Conservation (phyloP, 2,113 vertebrate species). For the Psittacula cyanocephala region DNA sequence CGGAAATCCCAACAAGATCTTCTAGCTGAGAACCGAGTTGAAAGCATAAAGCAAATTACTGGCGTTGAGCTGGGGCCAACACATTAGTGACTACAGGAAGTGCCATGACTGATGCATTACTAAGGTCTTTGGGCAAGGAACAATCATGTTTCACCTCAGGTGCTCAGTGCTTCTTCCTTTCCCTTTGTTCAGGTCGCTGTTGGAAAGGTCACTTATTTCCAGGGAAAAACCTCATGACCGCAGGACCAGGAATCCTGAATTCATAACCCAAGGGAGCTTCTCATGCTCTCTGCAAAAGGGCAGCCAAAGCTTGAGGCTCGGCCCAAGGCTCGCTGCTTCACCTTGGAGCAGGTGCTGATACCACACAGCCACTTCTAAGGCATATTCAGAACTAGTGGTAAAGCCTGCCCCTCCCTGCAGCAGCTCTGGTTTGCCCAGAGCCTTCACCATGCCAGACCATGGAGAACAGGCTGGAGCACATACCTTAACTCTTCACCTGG, state of each 20-base stretch:
- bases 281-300: neutral
- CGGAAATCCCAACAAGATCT: neutral
- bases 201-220: neutral
- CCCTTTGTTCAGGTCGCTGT: neutral
- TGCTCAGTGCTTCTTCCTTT: neutral
- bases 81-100: neutral
- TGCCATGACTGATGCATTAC: fast-evolving
- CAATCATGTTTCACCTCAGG: neutral
- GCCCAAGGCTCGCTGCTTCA: neutral
- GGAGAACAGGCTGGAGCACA: neutral
- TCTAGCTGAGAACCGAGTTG: neutral
- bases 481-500: neutral
- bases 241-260: neutral
- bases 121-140: neutral
- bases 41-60: neutral
- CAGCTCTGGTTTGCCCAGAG: neutral
- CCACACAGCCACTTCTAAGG: neutral
- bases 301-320: neutral
- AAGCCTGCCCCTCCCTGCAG: neutral
- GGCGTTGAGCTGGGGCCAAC: neutral
- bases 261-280: neutral
- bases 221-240: neutral
- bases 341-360: neutral
- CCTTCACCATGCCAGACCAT: neutral
- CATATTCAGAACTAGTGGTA: neutral